These are phyloP conservation scores for Urophycis tenuis DNA, from an alignment of 2,797 vertebrate genomes.

Conservation along the genomic window DNA sequence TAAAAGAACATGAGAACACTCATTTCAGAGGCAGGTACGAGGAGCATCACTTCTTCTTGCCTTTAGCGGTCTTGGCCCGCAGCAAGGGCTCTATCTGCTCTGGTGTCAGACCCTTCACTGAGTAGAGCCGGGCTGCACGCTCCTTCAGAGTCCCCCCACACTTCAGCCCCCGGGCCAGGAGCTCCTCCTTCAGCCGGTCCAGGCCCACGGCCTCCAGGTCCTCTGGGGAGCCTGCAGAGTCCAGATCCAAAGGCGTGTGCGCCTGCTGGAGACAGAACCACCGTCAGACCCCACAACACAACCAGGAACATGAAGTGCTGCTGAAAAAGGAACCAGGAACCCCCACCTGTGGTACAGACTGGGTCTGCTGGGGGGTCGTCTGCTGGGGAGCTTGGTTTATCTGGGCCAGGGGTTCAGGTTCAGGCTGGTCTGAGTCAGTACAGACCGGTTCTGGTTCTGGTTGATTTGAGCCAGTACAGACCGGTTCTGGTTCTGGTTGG, in stretches of 20 bases:
- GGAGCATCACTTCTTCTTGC: slow-evolving; percentile 57
- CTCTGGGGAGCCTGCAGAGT: slow-evolving; percentile 53
- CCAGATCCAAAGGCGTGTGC: slow-evolving; percentile 58
- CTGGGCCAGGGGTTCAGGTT: not conserved
- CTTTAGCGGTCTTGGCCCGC: slow-evolving; percentile 77
- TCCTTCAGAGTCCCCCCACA: slow-evolving; percentile 87
- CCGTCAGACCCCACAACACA: not conserved
- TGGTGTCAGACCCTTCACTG: slow-evolving; percentile 68
- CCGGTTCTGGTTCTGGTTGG: not conserved
- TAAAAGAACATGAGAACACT: not conserved
- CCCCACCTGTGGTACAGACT: not conserved
- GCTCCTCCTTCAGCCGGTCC: slow-evolving; percentile 78
- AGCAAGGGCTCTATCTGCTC: slow-evolving; percentile 75
- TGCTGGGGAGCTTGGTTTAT: not conserved
- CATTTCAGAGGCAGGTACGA: not conserved
- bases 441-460: not conserved
- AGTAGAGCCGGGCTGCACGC: slow-evolving; percentile 80
- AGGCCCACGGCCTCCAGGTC: slow-evolving; percentile 82
- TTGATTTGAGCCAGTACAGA: not conserved
- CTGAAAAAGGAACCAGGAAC: not conserved
- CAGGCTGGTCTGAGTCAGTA: too few relatives aligned
- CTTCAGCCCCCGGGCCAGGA: slow-evolving; percentile 79
- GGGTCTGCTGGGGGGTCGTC: not conserved
- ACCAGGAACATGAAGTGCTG: not conserved
- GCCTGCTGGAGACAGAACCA: not conserved